Percentiles rank a stretch among this genome's conserved stretches.
Conservation (phyloP, 2,797 vertebrate genomes). For the Danio jaintianensis region DNA sequence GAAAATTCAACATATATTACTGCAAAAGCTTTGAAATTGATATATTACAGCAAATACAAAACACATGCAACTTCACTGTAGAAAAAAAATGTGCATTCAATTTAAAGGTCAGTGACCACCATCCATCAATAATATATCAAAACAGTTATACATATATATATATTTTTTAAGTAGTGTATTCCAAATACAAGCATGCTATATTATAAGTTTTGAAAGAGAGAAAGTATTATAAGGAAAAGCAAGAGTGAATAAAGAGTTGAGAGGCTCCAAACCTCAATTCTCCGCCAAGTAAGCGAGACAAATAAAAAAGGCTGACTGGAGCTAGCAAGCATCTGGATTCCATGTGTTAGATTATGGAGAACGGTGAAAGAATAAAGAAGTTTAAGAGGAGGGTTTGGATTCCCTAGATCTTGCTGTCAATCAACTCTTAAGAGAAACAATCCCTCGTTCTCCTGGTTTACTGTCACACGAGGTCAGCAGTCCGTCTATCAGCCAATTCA, state of each 20-base stretch:
- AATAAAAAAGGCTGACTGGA: slow-evolving; percentile 26
- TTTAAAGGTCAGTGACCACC: too few relatives aligned
- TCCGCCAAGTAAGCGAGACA: background rate
- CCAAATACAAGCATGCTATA: background rate
- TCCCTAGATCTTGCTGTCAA: slow-evolving; percentile 22
- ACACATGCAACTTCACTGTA: background rate
- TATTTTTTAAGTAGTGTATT: too few relatives aligned
- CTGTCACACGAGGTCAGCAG: slow-evolving; percentile 1
- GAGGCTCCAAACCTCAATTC: background rate
- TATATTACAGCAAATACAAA: too few relatives aligned
- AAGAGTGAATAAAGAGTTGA: slow-evolving; percentile 5
- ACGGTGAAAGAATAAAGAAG: slow-evolving; percentile 11
- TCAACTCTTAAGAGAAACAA: slow-evolving; percentile 34
- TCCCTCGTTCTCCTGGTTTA: background rate
- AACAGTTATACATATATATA: too few relatives aligned
- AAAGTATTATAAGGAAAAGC: background rate
- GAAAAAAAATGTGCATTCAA: background rate
- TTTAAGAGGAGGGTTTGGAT: background rate
- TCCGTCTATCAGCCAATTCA: slow-evolving; percentile 20
- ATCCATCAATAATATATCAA: too few relatives aligned
- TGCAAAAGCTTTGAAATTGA: background rate
- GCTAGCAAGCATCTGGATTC: slow-evolving; percentile 31
- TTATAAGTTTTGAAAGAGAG: background rate
- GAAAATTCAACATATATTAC: background rate
- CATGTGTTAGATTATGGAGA: slow-evolving; percentile 29